These are phyloP conservation scores for Pristionchus maxplancki DNA, from an alignment of 2,888 invertebrate species.

Conservation along the genomic window DNA sequence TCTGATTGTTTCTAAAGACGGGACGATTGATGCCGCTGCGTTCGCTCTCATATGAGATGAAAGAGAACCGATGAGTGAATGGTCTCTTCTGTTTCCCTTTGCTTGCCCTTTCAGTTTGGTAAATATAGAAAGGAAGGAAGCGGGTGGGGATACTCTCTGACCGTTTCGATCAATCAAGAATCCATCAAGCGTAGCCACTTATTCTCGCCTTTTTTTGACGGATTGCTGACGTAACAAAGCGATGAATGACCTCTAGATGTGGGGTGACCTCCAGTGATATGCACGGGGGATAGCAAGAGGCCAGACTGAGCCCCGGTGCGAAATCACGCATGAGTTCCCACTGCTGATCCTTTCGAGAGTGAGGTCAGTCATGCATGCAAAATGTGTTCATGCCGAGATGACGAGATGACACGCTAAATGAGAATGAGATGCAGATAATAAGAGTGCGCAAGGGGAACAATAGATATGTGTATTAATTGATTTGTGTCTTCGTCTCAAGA, in stretches of 20 bases:
- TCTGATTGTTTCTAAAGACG: background rate
- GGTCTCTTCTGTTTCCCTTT: slow-evolving; percentile 47
- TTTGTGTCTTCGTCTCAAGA: too few species aligned
- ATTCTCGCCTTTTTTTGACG: slow-evolving; percentile 33
- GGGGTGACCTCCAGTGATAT: slow-evolving; percentile 22
- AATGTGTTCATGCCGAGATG: slow-evolving; percentile 23
- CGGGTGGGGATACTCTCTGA: background rate
- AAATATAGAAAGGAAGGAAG: slow-evolving; percentile 8
- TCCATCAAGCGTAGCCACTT: slow-evolving; percentile 1
- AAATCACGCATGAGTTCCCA: slow-evolving; percentile 32
- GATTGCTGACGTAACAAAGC: slow-evolving; percentile 13
- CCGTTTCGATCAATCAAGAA: background rate
- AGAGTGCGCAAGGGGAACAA: background rate
- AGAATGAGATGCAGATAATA: background rate
- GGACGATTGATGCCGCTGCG: background rate
- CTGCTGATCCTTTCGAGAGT: slow-evolving; percentile 17
- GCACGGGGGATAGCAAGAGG: background rate
- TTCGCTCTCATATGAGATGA: background rate
- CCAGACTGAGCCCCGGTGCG: slow-evolving; percentile 19
- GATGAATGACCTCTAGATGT: background rate
- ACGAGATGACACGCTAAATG: slow-evolving; percentile 38
- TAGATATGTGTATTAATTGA: background rate
- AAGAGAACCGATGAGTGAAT: slow-evolving; percentile 48
- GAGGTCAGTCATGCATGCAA: background rate
- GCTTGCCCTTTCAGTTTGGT: slow-evolving; percentile 3